These are phyloP conservation scores for Drosophila pectinifera DNA, from an alignment of 1,140 invertebrate species.

Conservation along the genomic window DNA sequence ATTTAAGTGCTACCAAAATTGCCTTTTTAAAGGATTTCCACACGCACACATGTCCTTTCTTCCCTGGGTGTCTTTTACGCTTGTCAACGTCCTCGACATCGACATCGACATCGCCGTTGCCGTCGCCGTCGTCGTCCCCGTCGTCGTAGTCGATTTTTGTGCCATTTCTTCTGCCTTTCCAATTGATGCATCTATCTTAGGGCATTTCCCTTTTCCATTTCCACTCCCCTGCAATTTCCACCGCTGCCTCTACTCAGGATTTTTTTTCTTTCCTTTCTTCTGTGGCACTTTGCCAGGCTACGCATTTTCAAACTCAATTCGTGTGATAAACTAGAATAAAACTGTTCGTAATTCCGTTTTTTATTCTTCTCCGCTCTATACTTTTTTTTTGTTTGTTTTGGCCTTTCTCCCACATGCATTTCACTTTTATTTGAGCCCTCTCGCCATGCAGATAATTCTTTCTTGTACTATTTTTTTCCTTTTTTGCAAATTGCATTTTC, in stretches of 20 bases:
- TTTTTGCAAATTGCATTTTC: conserved; percentile 71
- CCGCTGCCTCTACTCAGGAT: background rate
- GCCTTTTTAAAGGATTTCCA: conserved; percentile 81
- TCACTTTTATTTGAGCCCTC: conserved; percentile 53
- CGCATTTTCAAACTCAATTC: conserved; percentile 78
- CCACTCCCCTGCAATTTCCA: conserved; percentile 34
- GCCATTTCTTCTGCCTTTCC: conserved; percentile 68
- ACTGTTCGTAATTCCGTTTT: conserved; percentile 69
- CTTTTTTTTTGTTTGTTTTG: conserved; percentile 50
- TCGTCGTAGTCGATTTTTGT: conserved; percentile 55
- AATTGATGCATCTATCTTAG: conserved; percentile 78
- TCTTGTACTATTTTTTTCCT: conserved; percentile 7
- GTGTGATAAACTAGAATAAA: conserved; percentile 81
- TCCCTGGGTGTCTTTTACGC: conserved; percentile 68
- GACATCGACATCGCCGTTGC: conserved; percentile 39
- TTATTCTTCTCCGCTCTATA: conserved; percentile 5
- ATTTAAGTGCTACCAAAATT: conserved; percentile 82
- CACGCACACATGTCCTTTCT: conserved; percentile 54
- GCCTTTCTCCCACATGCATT: conserved; percentile 47
- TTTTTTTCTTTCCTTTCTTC: conserved; percentile 3
- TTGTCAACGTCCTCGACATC: conserved; percentile 73
- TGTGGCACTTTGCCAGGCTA: conserved; percentile 56
- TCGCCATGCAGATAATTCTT: conserved; percentile 44
- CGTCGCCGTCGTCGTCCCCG: conserved; percentile 19
- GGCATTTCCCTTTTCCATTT: conserved; percentile 47